phyloP scores from a whole-genome alignment of 1,140 invertebrate species.

The Chironomus tepperi region DNA sequence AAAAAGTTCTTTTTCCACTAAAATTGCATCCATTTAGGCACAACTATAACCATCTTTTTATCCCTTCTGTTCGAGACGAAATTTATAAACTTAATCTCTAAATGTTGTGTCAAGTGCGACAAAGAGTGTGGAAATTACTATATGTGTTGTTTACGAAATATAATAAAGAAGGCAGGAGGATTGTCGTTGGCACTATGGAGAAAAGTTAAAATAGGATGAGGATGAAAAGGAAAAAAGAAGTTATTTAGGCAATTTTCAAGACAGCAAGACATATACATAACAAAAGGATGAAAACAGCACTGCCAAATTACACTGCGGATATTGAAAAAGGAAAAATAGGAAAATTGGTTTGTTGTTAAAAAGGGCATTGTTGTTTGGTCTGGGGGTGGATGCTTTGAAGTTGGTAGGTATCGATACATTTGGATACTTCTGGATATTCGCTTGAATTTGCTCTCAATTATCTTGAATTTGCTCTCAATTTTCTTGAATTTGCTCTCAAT shows the following conservation, averaged over 20 bases:
- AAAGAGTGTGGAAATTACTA: background rate
- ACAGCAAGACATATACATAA: background rate
- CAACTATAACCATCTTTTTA: background rate
- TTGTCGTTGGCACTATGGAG: conserved; percentile 2
- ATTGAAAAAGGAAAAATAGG: background rate
- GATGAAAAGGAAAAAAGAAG: background rate
- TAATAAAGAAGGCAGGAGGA: background rate
- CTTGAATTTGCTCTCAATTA: too few species aligned
- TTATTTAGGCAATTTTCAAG: conserved; percentile 13
- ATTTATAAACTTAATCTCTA: conserved; percentile 21
- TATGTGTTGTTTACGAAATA: background rate
- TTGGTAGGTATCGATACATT: too few species aligned
- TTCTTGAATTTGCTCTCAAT: too few species aligned
- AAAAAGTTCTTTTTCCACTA: too few species aligned
- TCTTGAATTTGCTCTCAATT: too few species aligned
- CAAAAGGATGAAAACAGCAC: background rate
- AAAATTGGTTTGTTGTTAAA: conserved; percentile 16
- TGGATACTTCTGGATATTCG: too few species aligned
- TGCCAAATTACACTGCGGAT: conserved; percentile 21
- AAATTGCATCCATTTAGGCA: too few species aligned
- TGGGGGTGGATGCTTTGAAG: background rate
- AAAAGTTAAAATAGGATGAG: background rate
- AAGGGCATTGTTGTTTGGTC: background rate
- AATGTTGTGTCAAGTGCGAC: background rate
- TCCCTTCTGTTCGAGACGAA: background rate